Base-by-base conservation (phyloP, 1,140 invertebrate genomes). In the Wiebesia pumilae region DNA sequence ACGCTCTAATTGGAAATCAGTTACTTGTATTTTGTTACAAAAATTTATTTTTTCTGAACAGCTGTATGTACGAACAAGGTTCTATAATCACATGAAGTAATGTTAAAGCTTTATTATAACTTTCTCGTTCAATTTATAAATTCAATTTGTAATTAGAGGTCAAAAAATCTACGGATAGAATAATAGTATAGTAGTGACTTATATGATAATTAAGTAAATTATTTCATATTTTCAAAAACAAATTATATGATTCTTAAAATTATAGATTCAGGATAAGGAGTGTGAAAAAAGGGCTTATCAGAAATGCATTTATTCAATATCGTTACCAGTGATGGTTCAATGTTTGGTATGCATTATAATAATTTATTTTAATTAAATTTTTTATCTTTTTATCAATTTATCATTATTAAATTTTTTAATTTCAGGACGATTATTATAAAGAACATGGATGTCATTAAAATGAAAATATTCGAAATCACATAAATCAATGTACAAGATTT, bases 351-450 rank as follows among this genome's bases (percentile, higher is more conserved):
- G 35, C 9, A 73, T 73, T 40, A 2, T 1, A 38, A 73, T 24
- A 16, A 73, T 40, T 73, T 73, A 2, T 24, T 33, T 35, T 69
- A 69, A 33, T 33, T 65, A 30, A 7, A 30, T 65, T 65, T 62
- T 12, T 12, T 62, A 12, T 62, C 3, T 27, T 62, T 19, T 10
- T 21, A 62, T 62, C 24, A 21, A 21, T 62, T 62, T 62, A 62
- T 27, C 6, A 65, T n/a, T 16, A 73, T 6, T 40, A 21, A 40
- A 38, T 24, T 24, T 24, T 73, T 40, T 33, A 73, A 24, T 73
- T 73, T 73, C 10, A 73, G 69, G 69, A 73, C 24, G 69, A 73
- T 40, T 73, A 33, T 40, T 73, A 73, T 12, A 73, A 40, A 24
- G 16, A 19, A 21, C 69, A 73, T 27, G 69, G 69, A 40, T 73